Conservation (phyloP, 2,113 vertebrate species). For the Eulacestoma nigropectus region DNA sequence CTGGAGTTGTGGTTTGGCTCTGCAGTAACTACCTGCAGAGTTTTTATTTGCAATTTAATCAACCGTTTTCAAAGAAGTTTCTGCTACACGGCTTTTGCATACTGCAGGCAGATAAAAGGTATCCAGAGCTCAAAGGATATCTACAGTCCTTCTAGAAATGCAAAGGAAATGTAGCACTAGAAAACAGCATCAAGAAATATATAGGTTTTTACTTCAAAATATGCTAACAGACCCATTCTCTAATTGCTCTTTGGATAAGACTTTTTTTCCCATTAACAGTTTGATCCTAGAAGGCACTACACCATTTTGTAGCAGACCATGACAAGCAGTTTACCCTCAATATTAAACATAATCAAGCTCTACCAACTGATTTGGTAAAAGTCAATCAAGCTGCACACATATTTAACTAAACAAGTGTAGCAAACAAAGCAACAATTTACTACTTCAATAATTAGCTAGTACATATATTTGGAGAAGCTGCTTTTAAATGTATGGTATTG, state of each 20-base stretch:
- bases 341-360: neutral
- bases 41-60: neutral
- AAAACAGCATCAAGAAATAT: neutral
- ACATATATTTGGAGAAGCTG: neutral
- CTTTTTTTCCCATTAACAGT: neutral
- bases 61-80: neutral
- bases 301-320: neutral
- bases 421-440: conserved; percentile 12
- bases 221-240: neutral
- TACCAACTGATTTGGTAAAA: neutral
- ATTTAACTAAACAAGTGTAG: neutral
- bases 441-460: neutral
- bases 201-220: neutral
- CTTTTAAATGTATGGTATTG: neutral
- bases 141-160: neutral
- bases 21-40: fast-evolving
- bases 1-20: neutral
- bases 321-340: neutral
- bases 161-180: neutral
- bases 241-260: neutral
- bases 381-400: neutral
- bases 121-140: neutral
- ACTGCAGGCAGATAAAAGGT: neutral
- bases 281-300: neutral
- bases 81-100: neutral